Conservation (phyloP, 2,113 vertebrate species). For the Actinemys pallida region DNA sequence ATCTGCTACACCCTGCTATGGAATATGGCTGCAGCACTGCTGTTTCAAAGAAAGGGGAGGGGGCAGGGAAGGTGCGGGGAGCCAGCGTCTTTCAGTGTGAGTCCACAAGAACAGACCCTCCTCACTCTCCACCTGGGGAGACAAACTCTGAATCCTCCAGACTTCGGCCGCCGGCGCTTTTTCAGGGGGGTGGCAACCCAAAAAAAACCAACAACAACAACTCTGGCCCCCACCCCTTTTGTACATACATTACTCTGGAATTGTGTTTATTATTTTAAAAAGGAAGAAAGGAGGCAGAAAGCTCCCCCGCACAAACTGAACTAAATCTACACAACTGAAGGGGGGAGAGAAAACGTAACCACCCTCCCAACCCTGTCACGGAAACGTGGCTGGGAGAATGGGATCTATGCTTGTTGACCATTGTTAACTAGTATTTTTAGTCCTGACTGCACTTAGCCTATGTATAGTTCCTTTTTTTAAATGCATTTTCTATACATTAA, state of each 20-base stretch:
- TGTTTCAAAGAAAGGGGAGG: background rate
- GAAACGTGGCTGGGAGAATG: constrained; percentile 82
- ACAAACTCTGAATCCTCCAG: constrained; percentile 5
- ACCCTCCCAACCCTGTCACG: constrained; percentile 28
- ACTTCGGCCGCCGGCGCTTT: constrained; percentile 10
- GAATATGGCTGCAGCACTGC: background rate
- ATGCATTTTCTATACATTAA: constrained; percentile 99
- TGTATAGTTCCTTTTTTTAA: constrained; percentile 99
- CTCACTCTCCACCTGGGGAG: background rate
- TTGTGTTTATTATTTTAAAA: background rate
- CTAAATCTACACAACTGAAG: constrained; percentile 25
- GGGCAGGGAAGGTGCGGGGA: background rate
- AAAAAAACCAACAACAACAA: constrained; percentile 25
- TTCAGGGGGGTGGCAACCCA: constrained; percentile 56
- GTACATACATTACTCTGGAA: constrained; percentile 50
- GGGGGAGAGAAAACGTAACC: background rate
- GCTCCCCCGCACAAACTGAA: background rate
- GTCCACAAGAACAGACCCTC: background rate
- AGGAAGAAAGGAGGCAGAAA: background rate
- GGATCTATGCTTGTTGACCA: constrained; percentile 85
- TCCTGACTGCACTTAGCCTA: constrained; percentile 90
- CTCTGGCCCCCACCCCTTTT: constrained; percentile 2
- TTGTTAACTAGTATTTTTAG: constrained; percentile 94
- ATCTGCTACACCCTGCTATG: background rate
- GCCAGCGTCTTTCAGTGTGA: background rate